phyloP scores from a whole-genome alignment of 2,888 invertebrate species.

The Brenthis hecate region DNA sequence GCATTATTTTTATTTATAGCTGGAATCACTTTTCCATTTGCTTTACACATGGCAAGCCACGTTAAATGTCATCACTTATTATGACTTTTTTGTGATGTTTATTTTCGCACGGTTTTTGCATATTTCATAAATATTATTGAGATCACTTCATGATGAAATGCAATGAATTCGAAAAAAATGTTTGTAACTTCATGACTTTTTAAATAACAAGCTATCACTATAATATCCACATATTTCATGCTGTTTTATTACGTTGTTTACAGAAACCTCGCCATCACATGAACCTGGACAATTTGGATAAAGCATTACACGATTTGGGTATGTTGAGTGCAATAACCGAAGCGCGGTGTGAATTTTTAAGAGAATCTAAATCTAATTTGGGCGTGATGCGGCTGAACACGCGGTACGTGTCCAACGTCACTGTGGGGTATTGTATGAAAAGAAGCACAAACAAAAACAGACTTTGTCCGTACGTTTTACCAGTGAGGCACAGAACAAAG shows the following conservation, averaged over 20 bases:
- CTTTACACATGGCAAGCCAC: conserved; percentile 26
- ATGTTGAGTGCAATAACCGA: conserved; percentile 84
- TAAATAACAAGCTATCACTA: conserved; percentile 13
- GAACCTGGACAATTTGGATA: conserved; percentile 81
- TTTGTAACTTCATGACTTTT: conserved; percentile 47
- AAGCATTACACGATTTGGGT: conserved; percentile 83
- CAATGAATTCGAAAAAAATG: conserved; percentile 67
- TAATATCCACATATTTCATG: conserved; percentile 26
- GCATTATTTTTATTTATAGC: background rate
- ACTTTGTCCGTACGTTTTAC: conserved; percentile 82
- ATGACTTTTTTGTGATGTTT: conserved; percentile 80
- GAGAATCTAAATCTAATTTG: conserved; percentile 74
- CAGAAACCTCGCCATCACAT: conserved; percentile 71
- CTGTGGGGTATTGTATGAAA: conserved; percentile 83
- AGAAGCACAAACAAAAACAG: conserved; percentile 79
- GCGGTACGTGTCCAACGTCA: conserved; percentile 84
- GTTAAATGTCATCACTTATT: conserved; percentile 50
- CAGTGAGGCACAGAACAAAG: conserved; percentile 82
- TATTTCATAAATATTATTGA: conserved; percentile 56
- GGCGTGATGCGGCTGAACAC: conserved; percentile 82
- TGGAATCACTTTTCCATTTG: background rate
- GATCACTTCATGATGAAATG: conserved; percentile 68
- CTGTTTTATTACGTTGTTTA: conserved; percentile 58
- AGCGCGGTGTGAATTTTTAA: conserved; percentile 81
- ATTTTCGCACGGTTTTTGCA: conserved; percentile 70